These are phyloP conservation scores for Erebia aethiops DNA, from an alignment of 2,888 invertebrate species.

Conservation along the genomic window DNA sequence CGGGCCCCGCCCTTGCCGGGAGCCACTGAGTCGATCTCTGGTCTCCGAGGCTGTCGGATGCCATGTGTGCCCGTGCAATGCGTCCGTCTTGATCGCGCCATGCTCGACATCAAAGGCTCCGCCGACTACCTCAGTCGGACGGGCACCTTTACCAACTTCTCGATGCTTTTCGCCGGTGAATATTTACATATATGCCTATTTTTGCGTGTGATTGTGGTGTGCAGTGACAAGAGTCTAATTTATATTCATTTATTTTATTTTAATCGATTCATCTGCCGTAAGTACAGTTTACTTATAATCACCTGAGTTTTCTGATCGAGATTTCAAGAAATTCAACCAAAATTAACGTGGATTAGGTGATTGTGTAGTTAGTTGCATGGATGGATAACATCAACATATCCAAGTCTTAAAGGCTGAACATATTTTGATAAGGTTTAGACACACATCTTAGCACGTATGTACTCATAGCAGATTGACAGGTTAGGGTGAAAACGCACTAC, in stretches of 20 bases:
- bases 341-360: background rate
- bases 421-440: background rate
- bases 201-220: conserved; percentile 58
- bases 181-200: conserved; percentile 50
- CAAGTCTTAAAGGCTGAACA: background rate
- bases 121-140: conserved; percentile 95
- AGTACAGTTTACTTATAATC: conserved; percentile 19
- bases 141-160: conserved; percentile 96
- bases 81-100: conserved; percentile 67
- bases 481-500: no score
- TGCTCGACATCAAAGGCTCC: conserved; percentile 96
- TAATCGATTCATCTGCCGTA: conserved; percentile 15
- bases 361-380: no score
- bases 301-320: background rate
- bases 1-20: conserved; percentile 57
- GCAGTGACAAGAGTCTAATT: conserved; percentile 39
- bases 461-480: no score
- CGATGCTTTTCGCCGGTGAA: conserved; percentile 97
- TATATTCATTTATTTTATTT: conserved; percentile 1
- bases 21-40: conserved; percentile 48
- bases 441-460: background rate
- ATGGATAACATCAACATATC: no score
- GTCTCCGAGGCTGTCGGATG: conserved; percentile 49
- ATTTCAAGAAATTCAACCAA: background rate
- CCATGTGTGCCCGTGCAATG: conserved; percentile 62